A percentile compares a stretch with the other conserved stretches of the same genome.
These are phyloP conservation scores for Ridgeia piscesae DNA, from an alignment of 1,140 invertebrate genomes.

Conservation along the genomic window DNA sequence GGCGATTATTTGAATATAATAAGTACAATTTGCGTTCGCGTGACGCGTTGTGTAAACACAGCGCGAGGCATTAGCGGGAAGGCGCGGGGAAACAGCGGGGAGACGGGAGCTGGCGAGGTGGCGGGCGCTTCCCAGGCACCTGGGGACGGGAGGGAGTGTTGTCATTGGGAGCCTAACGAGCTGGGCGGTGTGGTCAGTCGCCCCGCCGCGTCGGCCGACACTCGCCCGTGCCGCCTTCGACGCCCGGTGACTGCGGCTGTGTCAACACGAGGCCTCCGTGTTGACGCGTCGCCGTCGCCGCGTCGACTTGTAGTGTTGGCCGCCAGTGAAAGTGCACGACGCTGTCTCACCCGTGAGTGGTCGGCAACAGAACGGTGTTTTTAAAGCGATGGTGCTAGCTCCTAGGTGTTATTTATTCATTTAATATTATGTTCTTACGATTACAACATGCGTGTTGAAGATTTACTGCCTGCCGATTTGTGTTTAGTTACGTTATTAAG, in stretches of 20 bases:
- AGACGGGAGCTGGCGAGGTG: background rate
- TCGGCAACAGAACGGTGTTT: background rate
- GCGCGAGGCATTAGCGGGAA: background rate
- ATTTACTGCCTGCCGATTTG: too few species aligned
- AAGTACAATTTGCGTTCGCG: background rate
- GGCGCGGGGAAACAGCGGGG: background rate
- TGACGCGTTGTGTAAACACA: background rate
- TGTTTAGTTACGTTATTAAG: too few species aligned
- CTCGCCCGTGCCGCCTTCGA: background rate
- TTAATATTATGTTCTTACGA: too few species aligned
- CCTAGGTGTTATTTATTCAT: too few species aligned
- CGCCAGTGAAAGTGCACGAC: background rate
- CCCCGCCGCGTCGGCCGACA: background rate
- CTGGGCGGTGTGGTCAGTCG: background rate
- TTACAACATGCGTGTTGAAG: too few species aligned
- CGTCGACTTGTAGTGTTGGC: background rate
- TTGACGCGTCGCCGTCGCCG: background rate
- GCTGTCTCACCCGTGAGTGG: background rate
- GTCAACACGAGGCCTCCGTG: background rate
- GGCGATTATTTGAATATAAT: background rate
- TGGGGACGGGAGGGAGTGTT: conserved; percentile 1
- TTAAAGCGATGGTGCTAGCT: too few species aligned
- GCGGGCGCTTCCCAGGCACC: background rate
- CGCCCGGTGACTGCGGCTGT: background rate
- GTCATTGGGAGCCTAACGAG: background rate